Evolutionary conservation across 2,797 vertebrate genomes (phyloP), one percentile per base, ranked within the genome.

Genomic region (Spondyliosoma cantharus): DNA sequence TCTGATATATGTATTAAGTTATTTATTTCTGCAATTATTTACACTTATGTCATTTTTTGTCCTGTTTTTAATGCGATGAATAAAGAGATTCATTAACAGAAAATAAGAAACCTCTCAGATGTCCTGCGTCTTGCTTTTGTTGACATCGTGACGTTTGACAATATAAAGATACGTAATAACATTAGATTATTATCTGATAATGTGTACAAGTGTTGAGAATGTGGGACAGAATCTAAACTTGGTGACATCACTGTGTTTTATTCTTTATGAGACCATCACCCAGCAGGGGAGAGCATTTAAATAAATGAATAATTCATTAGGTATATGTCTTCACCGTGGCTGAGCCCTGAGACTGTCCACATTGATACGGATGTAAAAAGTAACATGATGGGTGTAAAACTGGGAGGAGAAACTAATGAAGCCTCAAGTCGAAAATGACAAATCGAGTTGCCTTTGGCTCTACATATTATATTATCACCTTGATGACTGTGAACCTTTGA

Each of bases 301-400:
- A 65, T n/a, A 45, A 20, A 73, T 76, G 46, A 73, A 74, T 87
- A 2, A 56, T 78, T 58, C 54, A 81, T 58, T 32, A 57, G 49
- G 25, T 76, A 15, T 4, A 54, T 46, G 37, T 70, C 56, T 77
- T 57, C n/a, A 3, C 64, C 2, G 7, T n/a, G 52, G 9, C 1
- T 27, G 57, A 45, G 48, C 24, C 68, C 61, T 56, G 29, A 56
- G 42, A 66, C 56, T 63, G 37, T 32, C 32, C 20, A 76, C 15
- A 66, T 16, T 9, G 0, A n/a, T 50, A 45, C 16, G 48, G 65
- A 68, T 61, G 24, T 66, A 58, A 54, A 52, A 80, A 29, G 42
- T 64, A 63, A 53, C 58, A 37, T 70, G 46, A 73, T 67, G 52
- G 27, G 17, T 50, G 45, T 54, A 1, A 17, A 60, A 27, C n/a